Conservation (phyloP, 2,113 vertebrate species). For the Caranx ignobilis region DNA sequence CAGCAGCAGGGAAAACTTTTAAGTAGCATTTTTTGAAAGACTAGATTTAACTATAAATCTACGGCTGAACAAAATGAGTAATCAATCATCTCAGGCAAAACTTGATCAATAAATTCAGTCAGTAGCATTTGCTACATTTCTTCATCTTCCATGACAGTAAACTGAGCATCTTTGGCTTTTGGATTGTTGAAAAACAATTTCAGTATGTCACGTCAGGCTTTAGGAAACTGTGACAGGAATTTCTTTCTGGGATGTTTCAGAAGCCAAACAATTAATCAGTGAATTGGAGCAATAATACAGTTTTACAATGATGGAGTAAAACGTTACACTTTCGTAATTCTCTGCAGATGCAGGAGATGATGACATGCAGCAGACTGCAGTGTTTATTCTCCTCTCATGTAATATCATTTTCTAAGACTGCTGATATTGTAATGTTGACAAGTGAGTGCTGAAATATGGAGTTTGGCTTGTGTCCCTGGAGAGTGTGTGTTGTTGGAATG, state of each 20-base stretch:
- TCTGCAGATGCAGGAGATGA: constrained; percentile 8
- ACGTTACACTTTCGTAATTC: background rate
- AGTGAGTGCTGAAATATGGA: constrained; percentile 49
- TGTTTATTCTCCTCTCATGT: constrained; percentile 41
- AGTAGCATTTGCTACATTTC: too few species aligned
- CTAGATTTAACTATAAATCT: too few species aligned
- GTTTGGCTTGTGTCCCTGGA: constrained; percentile 66
- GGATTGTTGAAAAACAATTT: background rate
- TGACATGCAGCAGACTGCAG: constrained; percentile 13
- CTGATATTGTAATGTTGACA: constrained; percentile 53
- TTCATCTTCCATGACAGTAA: background rate
- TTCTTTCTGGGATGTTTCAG: background rate
- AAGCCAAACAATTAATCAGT: background rate
- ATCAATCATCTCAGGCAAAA: background rate
- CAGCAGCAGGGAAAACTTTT: too few species aligned
- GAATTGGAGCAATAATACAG: background rate
- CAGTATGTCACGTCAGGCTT: background rate
- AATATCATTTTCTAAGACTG: constrained; percentile 50
- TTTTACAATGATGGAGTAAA: background rate
- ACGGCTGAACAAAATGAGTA: too few species aligned
- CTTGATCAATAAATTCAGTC: background rate
- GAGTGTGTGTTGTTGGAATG: constrained; percentile 67
- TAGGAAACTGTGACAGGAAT: background rate
- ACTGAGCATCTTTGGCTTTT: background rate
- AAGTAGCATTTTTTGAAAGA: too few species aligned